phyloP scores from a whole-genome alignment of 2,113 vertebrate species.

The Zingel zingel region DNA sequence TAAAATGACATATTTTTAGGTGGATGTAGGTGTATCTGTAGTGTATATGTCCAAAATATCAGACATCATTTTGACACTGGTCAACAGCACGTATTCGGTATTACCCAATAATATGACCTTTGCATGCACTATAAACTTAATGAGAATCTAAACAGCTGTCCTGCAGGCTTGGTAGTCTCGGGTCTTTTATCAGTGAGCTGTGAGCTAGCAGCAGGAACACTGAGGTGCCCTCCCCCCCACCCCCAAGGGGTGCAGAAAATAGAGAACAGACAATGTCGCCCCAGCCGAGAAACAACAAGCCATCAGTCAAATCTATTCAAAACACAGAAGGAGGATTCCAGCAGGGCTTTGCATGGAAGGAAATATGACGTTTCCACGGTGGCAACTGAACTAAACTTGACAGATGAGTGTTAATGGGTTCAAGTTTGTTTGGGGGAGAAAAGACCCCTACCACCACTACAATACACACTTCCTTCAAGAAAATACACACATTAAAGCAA shows the following conservation, averaged over 20 bases:
- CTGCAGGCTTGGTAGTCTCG: slow-evolving; percentile 20
- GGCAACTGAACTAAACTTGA: slow-evolving; percentile 40
- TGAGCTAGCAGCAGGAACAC: slow-evolving; percentile 12
- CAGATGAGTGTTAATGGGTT: slow-evolving; percentile 33
- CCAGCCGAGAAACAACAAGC: slow-evolving; percentile 34
- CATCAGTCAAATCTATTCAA: slow-evolving; percentile 68
- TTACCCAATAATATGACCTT: neutral
- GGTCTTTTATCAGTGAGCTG: slow-evolving; percentile 42
- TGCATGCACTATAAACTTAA: slow-evolving; percentile 18
- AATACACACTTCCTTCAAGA: slow-evolving; percentile 2
- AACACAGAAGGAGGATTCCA: slow-evolving; percentile 42
- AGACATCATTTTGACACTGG: neutral
- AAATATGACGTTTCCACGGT: slow-evolving; percentile 32
- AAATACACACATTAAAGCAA: slow-evolving; percentile 9
- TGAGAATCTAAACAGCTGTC: slow-evolving; percentile 54
- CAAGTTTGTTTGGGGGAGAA: slow-evolving; percentile 14
- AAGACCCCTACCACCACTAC: neutral
- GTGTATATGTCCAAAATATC: neutral
- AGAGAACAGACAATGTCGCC: slow-evolving; percentile 40
- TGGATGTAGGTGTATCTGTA: too few species aligned
- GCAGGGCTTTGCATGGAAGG: slow-evolving; percentile 32
- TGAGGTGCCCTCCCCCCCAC: neutral
- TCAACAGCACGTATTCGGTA: neutral
- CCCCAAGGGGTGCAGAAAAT: neutral
- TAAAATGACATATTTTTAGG: too few species aligned